A percentile compares a stretch with the other conserved stretches of the same genome.
Conservation (phyloP, 2,113 vertebrate genomes). For the Podarcis raffonei region DNA sequence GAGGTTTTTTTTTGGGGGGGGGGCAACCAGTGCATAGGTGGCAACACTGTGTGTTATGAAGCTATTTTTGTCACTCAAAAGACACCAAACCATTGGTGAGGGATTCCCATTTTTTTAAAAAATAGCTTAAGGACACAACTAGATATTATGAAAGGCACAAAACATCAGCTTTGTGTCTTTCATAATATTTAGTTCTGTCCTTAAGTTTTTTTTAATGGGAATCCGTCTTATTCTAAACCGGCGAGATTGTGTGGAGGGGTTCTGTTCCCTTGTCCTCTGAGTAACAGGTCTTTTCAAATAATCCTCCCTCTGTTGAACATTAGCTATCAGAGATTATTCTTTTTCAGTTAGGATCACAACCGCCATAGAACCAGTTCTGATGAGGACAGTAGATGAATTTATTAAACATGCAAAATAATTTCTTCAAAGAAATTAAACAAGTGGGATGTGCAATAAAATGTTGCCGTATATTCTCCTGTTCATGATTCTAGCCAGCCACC, state of each 20-base stretch:
- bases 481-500: background rate
- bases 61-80: too few relatives aligned
- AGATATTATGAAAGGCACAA: too few relatives aligned
- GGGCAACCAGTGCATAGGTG: too few relatives aligned
- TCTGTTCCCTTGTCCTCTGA: background rate
- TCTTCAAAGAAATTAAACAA: background rate
- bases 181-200: background rate
- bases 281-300: conserved; percentile 7
- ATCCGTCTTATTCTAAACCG: background rate
- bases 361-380: background rate
- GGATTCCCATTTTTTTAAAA: too few relatives aligned
- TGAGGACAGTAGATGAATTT: background rate
- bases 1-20: too few relatives aligned
- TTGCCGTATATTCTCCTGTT: background rate
- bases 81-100: too few relatives aligned
- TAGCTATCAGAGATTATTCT: conserved; percentile 44
- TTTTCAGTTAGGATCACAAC: conserved; percentile 34
- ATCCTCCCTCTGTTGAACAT: conserved; percentile 23
- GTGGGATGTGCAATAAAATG: background rate
- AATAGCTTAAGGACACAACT: too few relatives aligned
- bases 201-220: background rate
- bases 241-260: background rate
- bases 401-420: background rate
- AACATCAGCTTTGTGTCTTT: too few relatives aligned
- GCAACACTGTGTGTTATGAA: too few relatives aligned